These are phyloP conservation scores for Psilopsiagon aurifrons DNA, from an alignment of 2,113 vertebrate genomes.

Conservation along the genomic window DNA sequence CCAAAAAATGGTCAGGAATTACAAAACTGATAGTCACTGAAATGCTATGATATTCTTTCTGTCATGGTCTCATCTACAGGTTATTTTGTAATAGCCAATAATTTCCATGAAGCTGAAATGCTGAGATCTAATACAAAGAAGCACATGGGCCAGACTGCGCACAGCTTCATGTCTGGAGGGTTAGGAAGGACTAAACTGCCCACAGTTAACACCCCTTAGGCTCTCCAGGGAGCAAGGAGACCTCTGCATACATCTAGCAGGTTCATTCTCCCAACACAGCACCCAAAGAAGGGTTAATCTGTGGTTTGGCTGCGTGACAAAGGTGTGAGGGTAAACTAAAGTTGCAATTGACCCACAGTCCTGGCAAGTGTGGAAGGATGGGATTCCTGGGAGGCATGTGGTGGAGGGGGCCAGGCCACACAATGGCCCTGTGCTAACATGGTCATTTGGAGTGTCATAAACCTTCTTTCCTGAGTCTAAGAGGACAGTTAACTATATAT, in stretches of 20 bases:
- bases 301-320: background rate
- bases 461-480: background rate
- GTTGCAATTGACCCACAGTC: background rate
- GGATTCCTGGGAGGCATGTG: background rate
- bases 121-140: background rate
- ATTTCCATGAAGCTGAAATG: background rate
- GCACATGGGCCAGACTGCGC: background rate
- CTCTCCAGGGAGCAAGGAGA: background rate
- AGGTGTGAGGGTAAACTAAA: background rate
- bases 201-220: background rate
- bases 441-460: background rate
- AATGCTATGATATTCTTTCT: background rate
- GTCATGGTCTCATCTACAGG: background rate
- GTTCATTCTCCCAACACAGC: rapidly evolving
- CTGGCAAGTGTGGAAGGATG: rapidly evolving
- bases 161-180: background rate
- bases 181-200: background rate
- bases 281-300: background rate
- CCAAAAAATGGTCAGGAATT: background rate
- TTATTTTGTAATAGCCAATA: background rate
- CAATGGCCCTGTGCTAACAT: rapidly evolving
- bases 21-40: background rate
- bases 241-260: background rate
- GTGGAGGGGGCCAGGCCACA: background rate
- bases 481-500: background rate